These are phyloP conservation scores for Dichetophora obliterata DNA, from an alignment of 2,888 invertebrate species.

Conservation along the genomic window DNA sequence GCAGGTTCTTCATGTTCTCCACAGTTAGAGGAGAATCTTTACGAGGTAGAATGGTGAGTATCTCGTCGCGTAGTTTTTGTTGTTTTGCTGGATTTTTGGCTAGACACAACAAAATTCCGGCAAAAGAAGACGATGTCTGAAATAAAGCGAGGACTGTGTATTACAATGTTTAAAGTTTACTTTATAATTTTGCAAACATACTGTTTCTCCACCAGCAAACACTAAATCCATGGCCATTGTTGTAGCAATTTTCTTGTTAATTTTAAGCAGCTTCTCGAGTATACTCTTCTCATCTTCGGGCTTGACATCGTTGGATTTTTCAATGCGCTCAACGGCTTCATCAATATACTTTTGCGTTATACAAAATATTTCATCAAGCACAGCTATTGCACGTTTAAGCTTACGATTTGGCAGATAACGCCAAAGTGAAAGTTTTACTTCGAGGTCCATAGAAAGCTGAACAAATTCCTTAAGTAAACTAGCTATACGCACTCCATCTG, in stretches of 20 bases:
- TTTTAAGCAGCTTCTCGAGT: constrained; percentile 75
- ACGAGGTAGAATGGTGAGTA: constrained; percentile 60
- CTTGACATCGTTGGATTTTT: constrained; percentile 48
- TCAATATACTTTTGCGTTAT: constrained; percentile 61
- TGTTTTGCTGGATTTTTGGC: constrained; percentile 78
- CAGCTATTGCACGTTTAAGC: constrained; percentile 56
- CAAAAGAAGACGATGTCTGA: constrained; percentile 59
- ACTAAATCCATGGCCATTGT: constrained; percentile 81
- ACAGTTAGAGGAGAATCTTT: constrained; percentile 70
- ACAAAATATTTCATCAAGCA: constrained; percentile 51
- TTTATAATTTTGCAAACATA: constrained; percentile 71
- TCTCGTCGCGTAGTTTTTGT: constrained; percentile 74
- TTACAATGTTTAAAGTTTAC: no score
- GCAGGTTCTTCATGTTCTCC: constrained; percentile 70
- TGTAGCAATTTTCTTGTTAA: constrained; percentile 75
- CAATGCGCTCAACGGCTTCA: constrained; percentile 60
- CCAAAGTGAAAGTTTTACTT: constrained; percentile 65
- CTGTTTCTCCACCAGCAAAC: constrained; percentile 80
- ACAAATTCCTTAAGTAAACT: constrained; percentile 46
- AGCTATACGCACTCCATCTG: constrained; percentile 53
- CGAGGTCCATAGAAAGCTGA: constrained; percentile 53
- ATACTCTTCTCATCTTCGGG: constrained; percentile 71
- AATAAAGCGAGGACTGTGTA: constrained; percentile 38
- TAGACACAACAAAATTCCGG: constrained; percentile 64
- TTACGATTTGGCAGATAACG: constrained; percentile 59